phyloP scores from a whole-genome alignment of 2,113 vertebrate species.

The Aegithalos caudatus region DNA sequence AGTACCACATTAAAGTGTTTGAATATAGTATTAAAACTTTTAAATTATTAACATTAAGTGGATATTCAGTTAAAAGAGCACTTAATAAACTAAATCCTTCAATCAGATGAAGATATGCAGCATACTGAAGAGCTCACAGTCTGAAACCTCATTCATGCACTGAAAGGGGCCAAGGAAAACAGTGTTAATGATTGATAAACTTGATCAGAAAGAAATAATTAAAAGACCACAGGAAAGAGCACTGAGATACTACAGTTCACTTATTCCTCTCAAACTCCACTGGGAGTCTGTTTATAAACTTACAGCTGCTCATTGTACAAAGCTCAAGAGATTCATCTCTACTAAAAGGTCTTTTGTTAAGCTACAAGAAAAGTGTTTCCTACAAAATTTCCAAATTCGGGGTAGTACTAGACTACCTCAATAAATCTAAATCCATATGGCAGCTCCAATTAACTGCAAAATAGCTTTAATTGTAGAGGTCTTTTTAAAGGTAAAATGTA shows the following conservation, averaged over 20 bases:
- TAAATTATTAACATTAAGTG: not conserved
- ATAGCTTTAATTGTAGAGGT: accelerated
- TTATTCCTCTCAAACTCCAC: not conserved
- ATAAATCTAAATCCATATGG: not conserved
- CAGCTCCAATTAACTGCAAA: not conserved
- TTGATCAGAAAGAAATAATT: not conserved
- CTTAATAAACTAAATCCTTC: not conserved
- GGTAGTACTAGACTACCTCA: not conserved
- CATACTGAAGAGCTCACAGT: not conserved
- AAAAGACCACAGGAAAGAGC: not conserved
- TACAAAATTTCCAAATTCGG: not conserved
- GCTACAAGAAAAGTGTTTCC: not conserved
- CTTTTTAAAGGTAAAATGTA: not conserved
- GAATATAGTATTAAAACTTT: not conserved
- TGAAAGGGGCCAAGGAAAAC: not conserved
- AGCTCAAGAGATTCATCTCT: accelerated
- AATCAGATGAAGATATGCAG: not conserved
- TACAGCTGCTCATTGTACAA: not conserved
- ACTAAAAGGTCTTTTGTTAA: not conserved
- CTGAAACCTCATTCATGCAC: not conserved
- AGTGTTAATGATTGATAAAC: not conserved
- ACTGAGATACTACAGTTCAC: not conserved
- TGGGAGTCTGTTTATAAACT: not conserved
- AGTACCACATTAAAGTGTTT: not conserved
- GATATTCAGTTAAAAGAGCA: not conserved